phyloP scores from a whole-genome alignment of 2,797 vertebrate genomes.

The Taeniopygia guttata region DNA sequence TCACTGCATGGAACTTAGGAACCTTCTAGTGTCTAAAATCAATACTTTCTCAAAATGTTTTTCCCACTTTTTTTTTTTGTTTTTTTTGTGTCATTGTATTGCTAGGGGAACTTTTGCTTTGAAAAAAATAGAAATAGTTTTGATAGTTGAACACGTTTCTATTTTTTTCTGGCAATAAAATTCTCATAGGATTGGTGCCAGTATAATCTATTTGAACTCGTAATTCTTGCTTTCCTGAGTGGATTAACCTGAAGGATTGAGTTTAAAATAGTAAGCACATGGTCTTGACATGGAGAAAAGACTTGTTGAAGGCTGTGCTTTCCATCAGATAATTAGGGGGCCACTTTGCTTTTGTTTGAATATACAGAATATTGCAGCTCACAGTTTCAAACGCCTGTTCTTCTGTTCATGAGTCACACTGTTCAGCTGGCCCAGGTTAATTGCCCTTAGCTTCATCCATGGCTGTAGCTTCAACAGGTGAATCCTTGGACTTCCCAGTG shows the following conservation, averaged over 20 bases:
- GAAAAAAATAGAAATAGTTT: neutral
- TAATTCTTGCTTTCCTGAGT: neutral
- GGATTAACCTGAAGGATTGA: neutral
- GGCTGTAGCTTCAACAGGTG: neutral
- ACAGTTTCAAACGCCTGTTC: neutral
- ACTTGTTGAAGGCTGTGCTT: neutral
- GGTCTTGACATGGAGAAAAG: neutral
- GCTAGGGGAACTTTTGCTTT: neutral
- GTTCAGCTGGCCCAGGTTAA: neutral
- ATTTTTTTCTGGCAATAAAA: neutral
- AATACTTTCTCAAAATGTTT: neutral
- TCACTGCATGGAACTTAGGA: neutral
- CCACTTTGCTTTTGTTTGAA: neutral
- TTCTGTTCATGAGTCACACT: neutral
- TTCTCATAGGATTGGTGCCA: neutral
- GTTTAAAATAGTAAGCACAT: neutral
- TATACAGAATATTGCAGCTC: neutral
- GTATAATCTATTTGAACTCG: neutral
- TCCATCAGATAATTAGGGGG: rapidly evolving
- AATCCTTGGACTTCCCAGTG: neutral
- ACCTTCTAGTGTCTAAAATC: neutral
- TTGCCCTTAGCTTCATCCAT: neutral
- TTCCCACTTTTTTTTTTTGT: neutral
- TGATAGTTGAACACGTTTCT: neutral
- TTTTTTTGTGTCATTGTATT: neutral